A percentile compares a stretch with the other conserved stretches of the same genome.
Conservation (phyloP, 2,888 invertebrate species). For the Lepetodrilus schrolli region DNA sequence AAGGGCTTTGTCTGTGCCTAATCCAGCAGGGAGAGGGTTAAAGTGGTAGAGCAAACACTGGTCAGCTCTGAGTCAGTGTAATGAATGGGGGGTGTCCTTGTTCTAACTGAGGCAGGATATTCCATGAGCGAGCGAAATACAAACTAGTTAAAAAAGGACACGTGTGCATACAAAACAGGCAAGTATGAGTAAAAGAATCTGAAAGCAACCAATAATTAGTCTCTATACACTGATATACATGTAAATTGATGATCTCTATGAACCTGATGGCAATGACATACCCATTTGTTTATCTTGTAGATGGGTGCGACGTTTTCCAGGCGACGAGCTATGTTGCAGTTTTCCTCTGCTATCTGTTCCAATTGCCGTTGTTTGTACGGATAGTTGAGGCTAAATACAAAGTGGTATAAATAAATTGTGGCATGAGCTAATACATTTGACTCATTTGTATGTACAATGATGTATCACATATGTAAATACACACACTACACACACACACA, state of each 20-base stretch:
- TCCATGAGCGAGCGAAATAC: too few species aligned
- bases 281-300: constrained; percentile 59
- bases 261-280: constrained; percentile 49
- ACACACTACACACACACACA: too few species aligned
- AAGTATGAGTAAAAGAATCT: neutral
- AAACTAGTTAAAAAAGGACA: neutral
- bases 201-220: neutral
- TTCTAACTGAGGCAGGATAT: too few species aligned
- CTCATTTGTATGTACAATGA: neutral
- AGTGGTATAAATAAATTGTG: neutral
- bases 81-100: too few species aligned
- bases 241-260: neutral
- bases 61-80: too few species aligned
- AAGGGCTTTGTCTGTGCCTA: too few species aligned
- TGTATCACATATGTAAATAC: too few species aligned
- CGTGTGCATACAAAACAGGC: neutral
- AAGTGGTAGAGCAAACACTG: too few species aligned
- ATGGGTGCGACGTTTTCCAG: constrained; percentile 62
- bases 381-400: constrained; percentile 59
- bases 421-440: neutral
- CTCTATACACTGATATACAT: neutral
- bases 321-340: constrained; percentile 64
- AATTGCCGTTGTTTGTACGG: constrained; percentile 52
- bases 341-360: constrained; percentile 62
- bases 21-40: too few species aligned